Percentiles rank a stretch among this genome's conserved stretches.
phyloP scores from a whole-genome alignment of 2,888 invertebrate genomes.

The Octodonta nipae region DNA sequence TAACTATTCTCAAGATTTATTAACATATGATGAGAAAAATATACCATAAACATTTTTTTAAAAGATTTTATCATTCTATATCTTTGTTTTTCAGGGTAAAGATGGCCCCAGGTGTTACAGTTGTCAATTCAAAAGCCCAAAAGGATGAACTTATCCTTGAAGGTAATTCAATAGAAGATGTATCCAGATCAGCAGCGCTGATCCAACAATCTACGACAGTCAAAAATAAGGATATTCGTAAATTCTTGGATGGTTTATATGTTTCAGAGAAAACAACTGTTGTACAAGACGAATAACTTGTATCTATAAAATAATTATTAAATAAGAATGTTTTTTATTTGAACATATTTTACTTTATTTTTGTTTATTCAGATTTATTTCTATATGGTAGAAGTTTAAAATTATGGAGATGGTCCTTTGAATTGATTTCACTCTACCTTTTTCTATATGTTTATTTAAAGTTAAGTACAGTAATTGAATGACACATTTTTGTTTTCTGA shows the following conservation, averaged over 20 bases:
- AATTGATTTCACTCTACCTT: too few species aligned
- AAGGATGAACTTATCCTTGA: slow-evolving; percentile 97
- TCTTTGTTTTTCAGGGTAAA: slow-evolving; percentile 47
- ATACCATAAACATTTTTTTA: too few species aligned
- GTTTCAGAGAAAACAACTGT: slow-evolving; percentile 97
- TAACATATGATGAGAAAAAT: too few species aligned
- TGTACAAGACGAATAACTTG: slow-evolving; percentile 52
- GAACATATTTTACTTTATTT: slow-evolving; percentile 1
- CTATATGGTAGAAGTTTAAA: too few species aligned
- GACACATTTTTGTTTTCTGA: too few species aligned
- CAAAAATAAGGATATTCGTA: slow-evolving; percentile 99
- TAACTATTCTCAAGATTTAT: too few species aligned
- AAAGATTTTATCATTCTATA: too few species aligned
- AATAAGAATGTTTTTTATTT: too few species aligned
- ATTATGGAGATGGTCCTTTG: too few species aligned
- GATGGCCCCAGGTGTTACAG: slow-evolving; percentile 92
- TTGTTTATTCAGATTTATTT: too few species aligned
- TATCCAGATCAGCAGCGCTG: slow-evolving; percentile 94
- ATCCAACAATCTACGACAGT: slow-evolving; percentile 98
- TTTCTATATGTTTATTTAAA: too few species aligned
- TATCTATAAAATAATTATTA: slow-evolving; percentile 13
- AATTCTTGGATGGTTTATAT: slow-evolving; percentile 98
- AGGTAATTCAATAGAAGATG: slow-evolving; percentile 88
- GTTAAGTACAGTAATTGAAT: too few species aligned
- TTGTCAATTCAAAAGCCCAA: slow-evolving; percentile 79